Evolutionary conservation across 2,797 vertebrate species (phyloP).

Genomic region (Rhinella marina): DNA sequence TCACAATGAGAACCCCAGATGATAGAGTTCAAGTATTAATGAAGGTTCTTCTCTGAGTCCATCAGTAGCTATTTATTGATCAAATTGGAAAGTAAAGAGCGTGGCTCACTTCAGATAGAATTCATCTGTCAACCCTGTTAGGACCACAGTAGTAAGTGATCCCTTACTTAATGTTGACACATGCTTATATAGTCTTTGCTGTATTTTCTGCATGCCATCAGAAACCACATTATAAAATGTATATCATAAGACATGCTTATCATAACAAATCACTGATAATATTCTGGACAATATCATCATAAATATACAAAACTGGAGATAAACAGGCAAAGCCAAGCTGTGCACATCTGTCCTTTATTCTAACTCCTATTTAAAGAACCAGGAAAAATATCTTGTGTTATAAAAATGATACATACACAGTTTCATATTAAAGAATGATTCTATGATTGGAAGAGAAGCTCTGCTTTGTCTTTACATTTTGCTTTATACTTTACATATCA

Average conservation of each 20-base stretch:
- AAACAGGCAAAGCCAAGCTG: background rate
- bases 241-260: background rate
- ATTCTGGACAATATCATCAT: background rate
- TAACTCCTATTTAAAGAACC: background rate
- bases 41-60: no score
- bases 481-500: background rate
- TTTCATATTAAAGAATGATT: background rate
- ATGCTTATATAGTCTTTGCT: background rate
- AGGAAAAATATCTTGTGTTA: background rate
- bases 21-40: no score
- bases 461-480: no score
- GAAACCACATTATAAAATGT: constrained; percentile 14
- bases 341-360: background rate
- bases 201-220: background rate
- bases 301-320: background rate
- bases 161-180: background rate
- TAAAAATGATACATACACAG: background rate
- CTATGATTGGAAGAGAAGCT: no score
- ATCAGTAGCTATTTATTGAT: no score
- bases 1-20: no score
- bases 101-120: no score
- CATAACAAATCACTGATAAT: background rate
- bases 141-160: no score
- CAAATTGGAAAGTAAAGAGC: no score
- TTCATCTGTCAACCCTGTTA: no score